phyloP scores from a whole-genome alignment of 2,113 vertebrate genomes.

The Illadopsis cleaveri region DNA sequence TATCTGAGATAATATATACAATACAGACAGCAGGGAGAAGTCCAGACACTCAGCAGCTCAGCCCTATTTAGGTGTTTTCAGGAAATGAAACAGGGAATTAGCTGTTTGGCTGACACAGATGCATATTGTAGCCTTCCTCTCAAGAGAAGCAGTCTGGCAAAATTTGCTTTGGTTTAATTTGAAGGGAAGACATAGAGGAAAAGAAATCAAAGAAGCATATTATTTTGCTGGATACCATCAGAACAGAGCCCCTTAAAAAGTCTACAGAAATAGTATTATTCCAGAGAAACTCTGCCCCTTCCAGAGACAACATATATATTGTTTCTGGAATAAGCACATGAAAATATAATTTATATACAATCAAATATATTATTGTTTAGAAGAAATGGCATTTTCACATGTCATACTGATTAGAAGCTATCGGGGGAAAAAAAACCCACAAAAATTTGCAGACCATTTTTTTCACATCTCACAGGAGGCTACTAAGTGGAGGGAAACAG shows the following conservation, averaged over 20 bases:
- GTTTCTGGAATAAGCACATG: background rate
- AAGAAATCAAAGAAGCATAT: background rate
- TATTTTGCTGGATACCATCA: background rate
- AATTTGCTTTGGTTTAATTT: background rate
- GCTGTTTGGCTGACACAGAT: background rate
- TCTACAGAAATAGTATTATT: background rate
- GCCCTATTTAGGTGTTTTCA: background rate
- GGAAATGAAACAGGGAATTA: background rate
- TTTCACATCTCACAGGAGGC: background rate
- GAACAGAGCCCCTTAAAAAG: background rate
- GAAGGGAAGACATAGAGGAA: background rate
- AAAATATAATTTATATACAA: background rate
- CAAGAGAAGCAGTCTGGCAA: background rate
- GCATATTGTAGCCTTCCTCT: background rate
- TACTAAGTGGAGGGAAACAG: background rate
- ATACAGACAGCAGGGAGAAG: background rate
- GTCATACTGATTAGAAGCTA: background rate
- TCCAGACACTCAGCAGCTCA: background rate
- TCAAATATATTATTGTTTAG: background rate
- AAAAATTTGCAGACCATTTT: background rate
- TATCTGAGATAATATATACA: background rate
- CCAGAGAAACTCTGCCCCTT: background rate
- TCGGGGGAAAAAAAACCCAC: fast-evolving
- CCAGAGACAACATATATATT: background rate
- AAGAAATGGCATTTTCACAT: background rate